Evolutionary conservation across 2,888 invertebrate genomes (phyloP), one percentile per base, ranked within the genome.

Genomic region (Chrysomela aeneicollis): DNA sequence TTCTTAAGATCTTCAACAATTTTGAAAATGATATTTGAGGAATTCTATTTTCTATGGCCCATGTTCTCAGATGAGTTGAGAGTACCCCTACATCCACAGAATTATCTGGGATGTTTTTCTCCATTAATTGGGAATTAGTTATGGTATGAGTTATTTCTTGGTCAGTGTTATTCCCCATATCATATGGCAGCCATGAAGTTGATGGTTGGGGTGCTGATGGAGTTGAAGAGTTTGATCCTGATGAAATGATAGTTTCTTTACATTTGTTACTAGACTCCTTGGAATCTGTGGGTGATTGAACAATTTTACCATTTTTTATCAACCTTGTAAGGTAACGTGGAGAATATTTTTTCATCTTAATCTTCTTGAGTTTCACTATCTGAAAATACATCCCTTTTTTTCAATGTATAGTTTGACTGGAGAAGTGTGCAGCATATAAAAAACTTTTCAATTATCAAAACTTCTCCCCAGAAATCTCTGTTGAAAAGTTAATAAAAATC

Each of bases 1-100:
- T 32, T 26, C 30, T 52, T 2, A 52, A 52, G 18, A 52, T 52
- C 30, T 26, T 52, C 32, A 52, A 32, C 32, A 52, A 52, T 52
- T 52, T 52, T 30, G 52, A 30, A 26, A 30, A 51, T 10, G 51
- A 8, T 21, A 22, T 19, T 51, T 22, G 51, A 22, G 21, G 12
- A 21, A 51, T 26, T 51, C n/a, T 21, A 26, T 26, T 22, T 21
- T 22, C 51, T 22, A 51, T 26, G 9, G 51, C 51, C 51, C 51
- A 51, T 42, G 42, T 42, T 42, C 42, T 42, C 8, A 42, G 42
- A 42, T 42, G 42, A 42, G 42, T 42, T 42, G n/a, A 42, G 17
- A 42, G 12, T 5, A 42, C 4, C 42, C 42, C 42, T 9, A 42
- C 2, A 2, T 42, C 8, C 42, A 42, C 4, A 9, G 42, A 42